Base-by-base conservation (phyloP, 2,113 vertebrate genomes). In the Lampris megalopsis region DNA sequence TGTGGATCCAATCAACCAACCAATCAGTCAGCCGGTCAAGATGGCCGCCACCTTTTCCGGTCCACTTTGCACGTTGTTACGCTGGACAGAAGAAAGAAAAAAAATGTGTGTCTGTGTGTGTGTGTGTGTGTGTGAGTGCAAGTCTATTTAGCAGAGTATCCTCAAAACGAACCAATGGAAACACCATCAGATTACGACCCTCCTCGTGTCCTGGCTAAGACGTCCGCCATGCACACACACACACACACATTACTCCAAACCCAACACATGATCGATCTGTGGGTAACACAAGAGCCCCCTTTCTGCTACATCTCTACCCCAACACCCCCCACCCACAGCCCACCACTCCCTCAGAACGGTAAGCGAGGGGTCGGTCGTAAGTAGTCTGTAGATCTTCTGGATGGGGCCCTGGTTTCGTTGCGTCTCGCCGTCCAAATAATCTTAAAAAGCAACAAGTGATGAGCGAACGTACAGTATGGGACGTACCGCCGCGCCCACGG, bases 1-100 rank as follows among this genome's bases (percentile, higher is more conserved):
- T 86, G 85, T 80, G 80, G 88, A 87, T 80, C 86, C 88, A 90
- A 89, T 90, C 78, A 73, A 81, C 73, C 76, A 84, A 88, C 75
- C 79, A 50, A 67, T 53, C 63, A 50, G 86, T 86, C 68, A 80
- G 47, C 77, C 68, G 75, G 52, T 86, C 84, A 82, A 82, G 41
- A 82, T 82, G 65, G 49, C 81, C 60, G 79, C 24, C 63, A 80
- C 73, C 75, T 35, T 53, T 63, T 67, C 71, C 35, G 77, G 68
- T 67, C 52, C 42, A 68, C 76, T 81, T 76, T 81, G 85, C 74
- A 75, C 6, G 78, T 68, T 85, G 72, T 79, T 72, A 75, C 6
- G 78, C 67, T 85, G 72, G 77, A 85, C 77, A 83, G 70, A 5
- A 47, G 60, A 71, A 85, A 65, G 79, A 84, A 80, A 86, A 80